These are phyloP conservation scores for Drosophila baimaii DNA, from an alignment of 1,140 invertebrate genomes.

Conservation along the genomic window DNA sequence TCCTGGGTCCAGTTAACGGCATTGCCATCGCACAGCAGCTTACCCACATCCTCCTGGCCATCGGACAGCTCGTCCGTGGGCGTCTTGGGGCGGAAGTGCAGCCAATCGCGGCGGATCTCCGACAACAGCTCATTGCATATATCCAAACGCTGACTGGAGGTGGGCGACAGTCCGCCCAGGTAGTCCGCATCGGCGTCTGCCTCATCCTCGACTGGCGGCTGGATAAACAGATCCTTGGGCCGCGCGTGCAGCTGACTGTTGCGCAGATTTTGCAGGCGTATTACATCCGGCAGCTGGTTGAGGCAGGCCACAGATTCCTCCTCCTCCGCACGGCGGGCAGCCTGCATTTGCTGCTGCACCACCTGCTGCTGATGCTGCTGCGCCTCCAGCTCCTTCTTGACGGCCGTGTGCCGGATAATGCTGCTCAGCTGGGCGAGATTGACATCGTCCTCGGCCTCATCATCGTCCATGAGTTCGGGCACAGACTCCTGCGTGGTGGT, in stretches of 20 bases:
- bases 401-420: conserved; percentile 76
- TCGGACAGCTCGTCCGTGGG: conserved; percentile 82
- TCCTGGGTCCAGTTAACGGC: conserved; percentile 85
- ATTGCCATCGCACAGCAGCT: conserved; percentile 62
- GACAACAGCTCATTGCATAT: conserved; percentile 81
- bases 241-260: conserved; percentile 45
- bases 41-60: conserved; percentile 54
- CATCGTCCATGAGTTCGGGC: conserved; percentile 64
- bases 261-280: conserved; percentile 68
- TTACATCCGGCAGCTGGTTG: conserved; percentile 78
- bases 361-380: conserved; percentile 62
- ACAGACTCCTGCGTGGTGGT: conserved; percentile 17
- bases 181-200: conserved; percentile 55
- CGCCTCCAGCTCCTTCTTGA: conserved; percentile 71
- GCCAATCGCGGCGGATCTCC: conserved; percentile 85
- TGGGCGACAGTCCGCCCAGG: conserved; percentile 73
- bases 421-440: conserved; percentile 82
- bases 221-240: conserved; percentile 55
- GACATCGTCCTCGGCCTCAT: conserved; percentile 80
- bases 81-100: conserved; percentile 91
- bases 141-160: conserved; percentile 81
- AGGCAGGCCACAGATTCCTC: conserved; percentile 48
- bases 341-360: conserved; percentile 40
- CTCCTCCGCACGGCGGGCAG: conserved; percentile 29
- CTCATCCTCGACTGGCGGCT: conserved; percentile 30